A percentile compares a stretch with the other conserved stretches of the same genome.
Evolutionary conservation across 1,140 invertebrate species (phyloP).

Genomic region (Aporrectodea caliginosa): DNA sequence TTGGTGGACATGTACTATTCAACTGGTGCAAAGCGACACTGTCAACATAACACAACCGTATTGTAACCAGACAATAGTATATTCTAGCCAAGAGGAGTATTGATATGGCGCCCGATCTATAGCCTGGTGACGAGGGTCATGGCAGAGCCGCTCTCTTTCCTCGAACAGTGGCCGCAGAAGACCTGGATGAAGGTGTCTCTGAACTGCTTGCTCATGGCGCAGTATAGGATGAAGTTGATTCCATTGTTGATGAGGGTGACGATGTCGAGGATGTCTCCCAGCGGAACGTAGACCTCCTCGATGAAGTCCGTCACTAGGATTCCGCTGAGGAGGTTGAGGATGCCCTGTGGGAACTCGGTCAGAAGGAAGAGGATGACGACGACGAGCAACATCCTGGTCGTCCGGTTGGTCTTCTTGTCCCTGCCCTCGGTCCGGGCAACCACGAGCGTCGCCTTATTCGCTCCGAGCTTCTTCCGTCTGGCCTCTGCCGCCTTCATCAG

Average conservation of each 20-base stretch:
- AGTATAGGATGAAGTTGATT: constrained; percentile 90
- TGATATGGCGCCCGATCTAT: not conserved
- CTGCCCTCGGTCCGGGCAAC: constrained; percentile 25
- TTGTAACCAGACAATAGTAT: not conserved
- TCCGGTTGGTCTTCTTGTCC: constrained; percentile 66
- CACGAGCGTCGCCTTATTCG: constrained; percentile 19
- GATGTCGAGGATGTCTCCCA: constrained; percentile 88
- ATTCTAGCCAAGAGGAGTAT: not conserved
- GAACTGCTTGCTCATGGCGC: constrained; percentile 90
- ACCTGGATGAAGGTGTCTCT: constrained; percentile 76
- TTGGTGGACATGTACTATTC: not conserved
- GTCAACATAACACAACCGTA: too few species aligned
- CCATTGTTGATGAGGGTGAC: constrained; percentile 84
- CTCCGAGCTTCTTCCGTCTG: constrained; percentile 15
- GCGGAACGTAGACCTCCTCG: constrained; percentile 55
- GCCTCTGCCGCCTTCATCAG: constrained; percentile 47
- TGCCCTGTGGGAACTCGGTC: constrained; percentile 73
- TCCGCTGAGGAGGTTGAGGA: constrained; percentile 52
- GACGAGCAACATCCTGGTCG: constrained; percentile 83
- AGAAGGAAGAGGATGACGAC: constrained; percentile 80
- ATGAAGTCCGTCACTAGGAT: constrained; percentile 44
- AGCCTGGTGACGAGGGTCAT: not conserved
- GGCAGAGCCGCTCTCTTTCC: constrained; percentile 11
- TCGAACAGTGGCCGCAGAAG: constrained; percentile 55
- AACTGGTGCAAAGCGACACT: too few species aligned